These are phyloP conservation scores for Sialia sialis DNA, from an alignment of 2,113 vertebrate species.

Conservation along the genomic window DNA sequence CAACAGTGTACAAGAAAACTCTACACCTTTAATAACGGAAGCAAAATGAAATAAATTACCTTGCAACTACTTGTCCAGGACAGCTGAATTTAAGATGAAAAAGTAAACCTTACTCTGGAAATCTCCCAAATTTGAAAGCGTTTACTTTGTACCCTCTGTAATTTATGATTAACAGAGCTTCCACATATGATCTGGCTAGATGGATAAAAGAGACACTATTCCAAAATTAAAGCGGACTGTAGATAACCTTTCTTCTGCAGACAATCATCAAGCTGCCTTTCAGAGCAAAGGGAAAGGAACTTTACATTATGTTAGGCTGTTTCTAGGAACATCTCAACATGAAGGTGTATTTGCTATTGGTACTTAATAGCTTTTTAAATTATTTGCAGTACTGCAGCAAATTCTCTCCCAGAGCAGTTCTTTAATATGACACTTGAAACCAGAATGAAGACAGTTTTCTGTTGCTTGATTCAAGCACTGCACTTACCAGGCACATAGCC, in stretches of 20 bases:
- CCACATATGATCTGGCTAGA: not conserved
- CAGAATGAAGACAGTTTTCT: not conserved
- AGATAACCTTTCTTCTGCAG: not conserved
- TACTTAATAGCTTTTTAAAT: not conserved
- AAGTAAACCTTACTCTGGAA: not conserved
- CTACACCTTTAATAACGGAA: not conserved
- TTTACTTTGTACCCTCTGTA: not conserved
- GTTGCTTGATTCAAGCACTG: not conserved
- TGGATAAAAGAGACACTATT: not conserved
- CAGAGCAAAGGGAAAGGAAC: not conserved
- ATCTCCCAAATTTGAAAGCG: not conserved
- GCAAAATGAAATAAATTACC: not conserved
- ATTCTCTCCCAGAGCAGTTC: not conserved
- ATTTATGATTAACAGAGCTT: not conserved
- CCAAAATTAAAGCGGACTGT: not conserved
- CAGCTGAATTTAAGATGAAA: not conserved
- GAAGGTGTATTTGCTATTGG: not conserved
- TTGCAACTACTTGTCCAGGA: not conserved
- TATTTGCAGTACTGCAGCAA: not conserved
- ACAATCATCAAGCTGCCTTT: not conserved
- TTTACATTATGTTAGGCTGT: not conserved
- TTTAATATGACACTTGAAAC: not conserved
- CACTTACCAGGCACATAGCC: not conserved
- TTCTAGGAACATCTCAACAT: not conserved
- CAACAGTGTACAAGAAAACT: not conserved